phyloP scores from a whole-genome alignment of 2,113 vertebrate species.

The Ciconia stormi region DNA sequence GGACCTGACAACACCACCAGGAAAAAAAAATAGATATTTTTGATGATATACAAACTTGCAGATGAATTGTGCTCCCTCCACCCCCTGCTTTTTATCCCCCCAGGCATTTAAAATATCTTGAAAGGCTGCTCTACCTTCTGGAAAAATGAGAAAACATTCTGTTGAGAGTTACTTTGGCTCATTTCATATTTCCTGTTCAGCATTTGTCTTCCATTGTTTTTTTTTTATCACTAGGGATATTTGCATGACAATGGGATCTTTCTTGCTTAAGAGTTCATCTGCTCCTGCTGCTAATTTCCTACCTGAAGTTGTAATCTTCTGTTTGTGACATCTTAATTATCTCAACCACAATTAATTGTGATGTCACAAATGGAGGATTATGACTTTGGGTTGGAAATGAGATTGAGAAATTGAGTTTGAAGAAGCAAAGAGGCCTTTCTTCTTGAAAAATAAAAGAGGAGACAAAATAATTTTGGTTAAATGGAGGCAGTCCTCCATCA shows the following conservation, averaged over 20 bases:
- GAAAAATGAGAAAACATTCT: conserved; percentile 37
- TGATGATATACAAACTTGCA: not conserved
- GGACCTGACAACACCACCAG: not conserved
- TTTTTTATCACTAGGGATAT: conserved; percentile 23
- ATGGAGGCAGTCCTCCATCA: not conserved
- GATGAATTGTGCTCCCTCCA: not conserved
- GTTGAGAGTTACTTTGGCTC: conserved; percentile 45
- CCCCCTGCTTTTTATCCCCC: not conserved
- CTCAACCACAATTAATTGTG: conserved; percentile 17
- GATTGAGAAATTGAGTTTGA: not conserved
- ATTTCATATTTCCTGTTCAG: conserved; percentile 31
- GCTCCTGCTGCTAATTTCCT: conserved; percentile 51
- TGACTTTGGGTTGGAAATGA: conserved; percentile 14
- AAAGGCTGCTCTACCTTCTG: conserved; percentile 1
- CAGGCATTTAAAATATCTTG: not conserved
- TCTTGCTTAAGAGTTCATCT: conserved; percentile 52
- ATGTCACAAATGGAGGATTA: conserved; percentile 39
- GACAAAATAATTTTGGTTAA: not conserved
- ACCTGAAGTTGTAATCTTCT: conserved; percentile 57
- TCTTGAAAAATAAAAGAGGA: not conserved
- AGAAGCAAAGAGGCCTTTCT: not conserved
- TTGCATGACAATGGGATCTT: conserved; percentile 65
- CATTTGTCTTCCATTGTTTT: conserved; percentile 36
- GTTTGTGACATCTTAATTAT: conserved; percentile 57
- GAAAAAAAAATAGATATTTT: not conserved